Evolutionary conservation across 2,888 invertebrate species (phyloP).

Genomic region (Trichopoda pennipes): DNA sequence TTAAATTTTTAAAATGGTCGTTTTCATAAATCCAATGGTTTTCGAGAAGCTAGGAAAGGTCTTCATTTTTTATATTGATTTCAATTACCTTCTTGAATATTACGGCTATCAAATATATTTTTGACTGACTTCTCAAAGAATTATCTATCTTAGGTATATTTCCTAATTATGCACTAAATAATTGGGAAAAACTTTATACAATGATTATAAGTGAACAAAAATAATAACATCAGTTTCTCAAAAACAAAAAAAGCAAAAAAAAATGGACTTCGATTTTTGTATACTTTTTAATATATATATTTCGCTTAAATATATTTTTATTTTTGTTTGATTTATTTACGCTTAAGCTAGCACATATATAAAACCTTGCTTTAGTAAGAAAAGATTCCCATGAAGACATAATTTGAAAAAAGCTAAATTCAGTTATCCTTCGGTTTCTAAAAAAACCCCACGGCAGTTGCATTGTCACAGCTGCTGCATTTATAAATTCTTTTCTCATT

Average conservation of each 20-base stretch:
- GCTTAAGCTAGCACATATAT: slow-evolving; percentile 60
- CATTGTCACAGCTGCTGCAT: slow-evolving; percentile 34
- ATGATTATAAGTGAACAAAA: slow-evolving; percentile 80
- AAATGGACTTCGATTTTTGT: slow-evolving; percentile 81
- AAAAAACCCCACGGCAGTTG: slow-evolving; percentile 37
- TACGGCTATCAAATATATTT: slow-evolving; percentile 73
- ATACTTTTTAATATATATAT: slow-evolving; percentile 64
- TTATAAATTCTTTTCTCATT: slow-evolving; percentile 48
- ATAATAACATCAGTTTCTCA: slow-evolving; percentile 79
- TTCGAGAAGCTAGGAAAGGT: slow-evolving; percentile 55
- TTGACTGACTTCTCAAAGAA: slow-evolving; percentile 79
- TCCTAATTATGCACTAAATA: slow-evolving; percentile 67
- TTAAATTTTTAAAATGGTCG: slow-evolving; percentile 8
- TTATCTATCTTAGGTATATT: slow-evolving; percentile 71
- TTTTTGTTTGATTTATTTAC: slow-evolving; percentile 58
- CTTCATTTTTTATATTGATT: slow-evolving; percentile 33
- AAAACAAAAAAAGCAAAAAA: slow-evolving; percentile 33
- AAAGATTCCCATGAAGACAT: slow-evolving; percentile 36
- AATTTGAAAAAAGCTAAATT: slow-evolving; percentile 66
- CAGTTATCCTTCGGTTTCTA: slow-evolving; percentile 58
- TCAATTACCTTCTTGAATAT: slow-evolving; percentile 64
- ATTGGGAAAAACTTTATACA: slow-evolving; percentile 72
- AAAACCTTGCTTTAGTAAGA: slow-evolving; percentile 55
- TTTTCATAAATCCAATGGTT: slow-evolving; percentile 59
- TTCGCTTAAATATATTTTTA: slow-evolving; percentile 25